phyloP scores from a whole-genome alignment of 2,888 invertebrate genomes.

The Galerucella calmariensis region DNA sequence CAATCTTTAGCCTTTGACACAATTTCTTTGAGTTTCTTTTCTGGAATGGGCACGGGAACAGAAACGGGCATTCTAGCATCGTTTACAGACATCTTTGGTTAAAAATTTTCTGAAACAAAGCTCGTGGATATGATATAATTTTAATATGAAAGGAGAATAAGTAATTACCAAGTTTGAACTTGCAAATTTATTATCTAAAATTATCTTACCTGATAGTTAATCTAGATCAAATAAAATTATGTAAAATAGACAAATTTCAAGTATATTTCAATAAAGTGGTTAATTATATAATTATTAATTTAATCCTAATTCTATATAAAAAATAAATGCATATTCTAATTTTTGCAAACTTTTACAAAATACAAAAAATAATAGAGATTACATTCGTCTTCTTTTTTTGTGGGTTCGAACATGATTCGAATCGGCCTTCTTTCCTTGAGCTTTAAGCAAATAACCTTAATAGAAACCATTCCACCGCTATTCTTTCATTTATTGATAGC shows the following conservation, averaged over 20 bases:
- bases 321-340: background rate
- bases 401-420: too few species aligned
- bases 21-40: slow-evolving; percentile 72
- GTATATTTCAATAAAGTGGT: too few species aligned
- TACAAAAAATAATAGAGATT: background rate
- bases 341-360: background rate
- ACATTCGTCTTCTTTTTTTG: background rate
- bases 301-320: background rate
- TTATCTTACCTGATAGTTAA: too few species aligned
- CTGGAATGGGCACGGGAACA: slow-evolving; percentile 74
- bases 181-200: slow-evolving; percentile 1
- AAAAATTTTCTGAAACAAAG: background rate
- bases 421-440: too few species aligned
- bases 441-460: too few species aligned
- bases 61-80: slow-evolving; percentile 67
- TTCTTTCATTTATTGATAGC: too few species aligned
- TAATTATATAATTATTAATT: too few species aligned
- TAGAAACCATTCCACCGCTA: too few species aligned
- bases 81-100: slow-evolving; percentile 19
- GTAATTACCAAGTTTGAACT: background rate
- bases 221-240: background rate
- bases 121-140: background rate
- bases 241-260: background rate
- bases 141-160: background rate
- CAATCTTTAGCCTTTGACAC: slow-evolving; percentile 83